A percentile compares a stretch with the other conserved stretches of the same genome.
Evolutionary conservation across 2,113 vertebrate species (phyloP).

Genomic region (Myrmecophaga tridactyla): DNA sequence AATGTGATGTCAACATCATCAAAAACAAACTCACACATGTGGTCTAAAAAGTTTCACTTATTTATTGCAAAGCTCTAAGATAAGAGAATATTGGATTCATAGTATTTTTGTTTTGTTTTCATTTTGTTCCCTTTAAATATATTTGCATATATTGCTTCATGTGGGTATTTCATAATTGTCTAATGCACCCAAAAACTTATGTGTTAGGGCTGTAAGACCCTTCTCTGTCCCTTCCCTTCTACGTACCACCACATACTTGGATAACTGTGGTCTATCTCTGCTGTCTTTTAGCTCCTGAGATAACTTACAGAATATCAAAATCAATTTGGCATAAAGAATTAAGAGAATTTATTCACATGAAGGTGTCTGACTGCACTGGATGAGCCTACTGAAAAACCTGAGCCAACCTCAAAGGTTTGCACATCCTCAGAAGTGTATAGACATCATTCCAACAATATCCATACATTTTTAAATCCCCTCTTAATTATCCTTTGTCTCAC

Average conservation of each 20-base stretch:
- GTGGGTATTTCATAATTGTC: background rate
- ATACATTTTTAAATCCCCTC: slow-evolving; percentile 53
- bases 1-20: background rate
- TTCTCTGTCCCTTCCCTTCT: background rate
- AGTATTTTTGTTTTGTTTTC: background rate
- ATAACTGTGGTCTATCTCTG: background rate
- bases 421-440: slow-evolving; percentile 40
- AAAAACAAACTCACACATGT: background rate
- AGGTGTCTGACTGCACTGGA: background rate
- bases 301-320: slow-evolving; percentile 25
- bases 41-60: background rate
- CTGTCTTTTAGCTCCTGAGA: background rate
- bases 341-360: slow-evolving; percentile 29
- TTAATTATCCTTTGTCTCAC: slow-evolving; percentile 64
- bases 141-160: background rate
- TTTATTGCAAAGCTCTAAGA: background rate
- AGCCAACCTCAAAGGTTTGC: slow-evolving; percentile 24
- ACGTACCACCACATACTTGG: background rate
- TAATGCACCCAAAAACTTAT: background rate
- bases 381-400: background rate
- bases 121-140: background rate
- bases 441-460: slow-evolving; percentile 25
- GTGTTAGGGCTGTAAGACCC: background rate
- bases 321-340: slow-evolving; percentile 47
- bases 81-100: background rate